These are phyloP conservation scores for Molanna angustata DNA, from an alignment of 2,888 invertebrate species.

Conservation along the genomic window DNA sequence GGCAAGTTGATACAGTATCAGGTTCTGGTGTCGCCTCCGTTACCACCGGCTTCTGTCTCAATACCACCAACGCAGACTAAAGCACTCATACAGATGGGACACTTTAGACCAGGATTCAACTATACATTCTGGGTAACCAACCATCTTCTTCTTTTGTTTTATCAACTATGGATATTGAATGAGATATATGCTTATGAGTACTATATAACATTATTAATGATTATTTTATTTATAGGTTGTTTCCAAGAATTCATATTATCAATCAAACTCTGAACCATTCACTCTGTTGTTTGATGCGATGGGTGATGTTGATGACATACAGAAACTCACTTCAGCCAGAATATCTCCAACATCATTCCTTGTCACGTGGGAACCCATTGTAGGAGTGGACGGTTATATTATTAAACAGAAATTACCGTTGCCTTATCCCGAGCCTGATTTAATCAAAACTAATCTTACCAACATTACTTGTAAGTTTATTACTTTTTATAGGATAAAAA, in stretches of 20 bases:
- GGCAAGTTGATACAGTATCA: slow-evolving; percentile 63
- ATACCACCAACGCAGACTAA: slow-evolving; percentile 47
- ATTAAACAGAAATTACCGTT: slow-evolving; percentile 51
- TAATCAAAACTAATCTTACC: slow-evolving; percentile 45
- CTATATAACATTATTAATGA: slow-evolving; percentile 12
- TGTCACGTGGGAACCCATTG: slow-evolving; percentile 60
- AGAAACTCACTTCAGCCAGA: slow-evolving; percentile 51
- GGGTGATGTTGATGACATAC: slow-evolving; percentile 60
- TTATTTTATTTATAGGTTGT: slow-evolving; percentile 50
- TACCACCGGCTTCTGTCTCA: slow-evolving; percentile 55
- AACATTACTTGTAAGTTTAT: slow-evolving; percentile 44
- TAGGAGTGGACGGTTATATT: slow-evolving; percentile 59
- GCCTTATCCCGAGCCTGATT: slow-evolving; percentile 55
- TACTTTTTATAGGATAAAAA: too few relatives aligned
- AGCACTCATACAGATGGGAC: slow-evolving; percentile 54
- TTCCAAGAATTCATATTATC: slow-evolving; percentile 61
- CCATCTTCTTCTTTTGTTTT: slow-evolving; percentile 35
- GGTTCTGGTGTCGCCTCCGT: slow-evolving; percentile 63
- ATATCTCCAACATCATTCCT: slow-evolving; percentile 53
- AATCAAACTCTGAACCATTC: slow-evolving; percentile 61
- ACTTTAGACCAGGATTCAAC: slow-evolving; percentile 53
- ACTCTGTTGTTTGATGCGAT: slow-evolving; percentile 62
- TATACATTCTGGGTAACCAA: slow-evolving; percentile 77
- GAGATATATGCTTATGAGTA: slow-evolving; percentile 27
- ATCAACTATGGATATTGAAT: slow-evolving; percentile 17